Evolutionary conservation across 2,113 vertebrate species (phyloP).

Genomic region (Tetrao urogallus): DNA sequence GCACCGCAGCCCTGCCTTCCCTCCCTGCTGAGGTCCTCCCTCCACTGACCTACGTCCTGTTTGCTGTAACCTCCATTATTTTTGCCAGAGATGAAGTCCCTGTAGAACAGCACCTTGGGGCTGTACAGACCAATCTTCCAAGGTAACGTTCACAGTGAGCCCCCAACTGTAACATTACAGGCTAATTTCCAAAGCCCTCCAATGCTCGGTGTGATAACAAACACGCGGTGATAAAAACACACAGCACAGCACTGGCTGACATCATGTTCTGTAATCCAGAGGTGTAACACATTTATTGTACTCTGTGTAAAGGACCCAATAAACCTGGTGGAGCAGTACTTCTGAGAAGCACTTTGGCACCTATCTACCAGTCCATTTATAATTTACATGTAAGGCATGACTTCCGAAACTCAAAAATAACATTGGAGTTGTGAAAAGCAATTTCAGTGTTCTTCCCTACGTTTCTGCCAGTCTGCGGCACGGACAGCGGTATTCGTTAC

Average conservation of each 20-base stretch:
- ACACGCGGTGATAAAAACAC: neutral
- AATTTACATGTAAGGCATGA: neutral
- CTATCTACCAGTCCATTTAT: conserved; percentile 5
- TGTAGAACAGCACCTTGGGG: neutral
- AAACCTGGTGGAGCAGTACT: neutral
- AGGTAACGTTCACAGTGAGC: conserved; percentile 36
- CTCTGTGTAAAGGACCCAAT: conserved; percentile 22
- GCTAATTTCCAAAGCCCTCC: neutral
- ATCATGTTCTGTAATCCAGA: neutral
- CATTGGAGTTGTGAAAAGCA: conserved; percentile 1
- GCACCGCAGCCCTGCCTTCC: conserved; percentile 2
- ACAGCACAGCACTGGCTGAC: neutral
- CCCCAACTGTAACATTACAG: conserved; percentile 28
- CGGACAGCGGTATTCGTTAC: conserved; percentile 43
- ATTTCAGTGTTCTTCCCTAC: neutral
- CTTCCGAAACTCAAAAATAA: neutral
- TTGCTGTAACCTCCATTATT: neutral
- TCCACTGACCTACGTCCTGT: neutral
- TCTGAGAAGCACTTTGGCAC: conserved; percentile 69
- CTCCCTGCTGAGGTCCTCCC: conserved; percentile 46
- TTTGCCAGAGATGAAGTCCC: conserved; percentile 49
- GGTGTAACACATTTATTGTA: neutral
- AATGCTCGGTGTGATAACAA: neutral
- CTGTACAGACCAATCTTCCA: neutral
- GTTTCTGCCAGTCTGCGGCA: neutral